A percentile compares a stretch with the other conserved stretches of the same genome.
These are phyloP conservation scores for Drosophila demipolita DNA, from an alignment of 2,888 invertebrate species.

Conservation along the genomic window DNA sequence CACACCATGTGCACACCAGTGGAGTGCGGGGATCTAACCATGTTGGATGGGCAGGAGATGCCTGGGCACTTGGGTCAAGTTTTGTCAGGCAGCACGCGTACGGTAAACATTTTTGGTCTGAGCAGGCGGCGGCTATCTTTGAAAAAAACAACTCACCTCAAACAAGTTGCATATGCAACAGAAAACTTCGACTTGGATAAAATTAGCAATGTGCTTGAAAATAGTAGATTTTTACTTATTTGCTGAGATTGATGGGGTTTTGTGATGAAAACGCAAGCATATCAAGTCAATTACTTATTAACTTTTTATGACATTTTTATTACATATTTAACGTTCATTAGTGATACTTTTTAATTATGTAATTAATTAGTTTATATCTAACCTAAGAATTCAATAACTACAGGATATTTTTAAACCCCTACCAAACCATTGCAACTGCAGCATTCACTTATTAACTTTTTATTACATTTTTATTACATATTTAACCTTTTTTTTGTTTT, in stretches of 20 bases:
- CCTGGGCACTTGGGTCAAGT: slow-evolving; percentile 9
- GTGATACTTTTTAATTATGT: no score
- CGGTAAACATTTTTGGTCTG: slow-evolving; percentile 51
- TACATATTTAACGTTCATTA: no score
- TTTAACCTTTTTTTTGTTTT: no score
- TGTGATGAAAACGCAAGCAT: background rate
- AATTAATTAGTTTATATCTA: no score
- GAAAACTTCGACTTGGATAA: background rate
- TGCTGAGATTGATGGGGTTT: background rate
- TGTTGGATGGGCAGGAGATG: background rate
- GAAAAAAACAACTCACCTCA: slow-evolving; percentile 35
- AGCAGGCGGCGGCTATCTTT: slow-evolving; percentile 14
- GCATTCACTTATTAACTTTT: background rate
- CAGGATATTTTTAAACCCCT: no score
- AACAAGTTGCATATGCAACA: slow-evolving; percentile 42
- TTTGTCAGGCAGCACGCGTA: slow-evolving; percentile 61
- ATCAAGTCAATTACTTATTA: no score
- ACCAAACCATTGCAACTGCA: no score
- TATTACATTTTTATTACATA: background rate
- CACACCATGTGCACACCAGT: background rate
- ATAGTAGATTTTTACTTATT: no score
- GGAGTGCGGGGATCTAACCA: background rate
- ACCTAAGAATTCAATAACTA: no score
- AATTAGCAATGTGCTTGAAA: background rate
- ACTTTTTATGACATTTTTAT: no score